phyloP scores from a whole-genome alignment of 2,888 invertebrate genomes.

The Pycnomerus fuliginosus region DNA sequence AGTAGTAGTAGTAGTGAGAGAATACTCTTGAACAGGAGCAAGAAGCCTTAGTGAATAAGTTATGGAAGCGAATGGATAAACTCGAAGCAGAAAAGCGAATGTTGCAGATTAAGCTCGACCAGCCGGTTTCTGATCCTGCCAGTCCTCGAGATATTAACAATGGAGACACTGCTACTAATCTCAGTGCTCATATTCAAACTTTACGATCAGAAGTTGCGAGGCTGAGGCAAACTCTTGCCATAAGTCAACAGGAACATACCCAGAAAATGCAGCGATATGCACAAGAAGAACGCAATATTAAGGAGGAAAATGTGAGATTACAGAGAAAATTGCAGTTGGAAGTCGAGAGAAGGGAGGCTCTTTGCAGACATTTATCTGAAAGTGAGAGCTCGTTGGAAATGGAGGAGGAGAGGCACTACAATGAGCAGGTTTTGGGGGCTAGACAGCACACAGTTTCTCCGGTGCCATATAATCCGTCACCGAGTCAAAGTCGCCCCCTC shows the following conservation, averaged over 20 bases:
- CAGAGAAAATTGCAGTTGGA: constrained; percentile 94
- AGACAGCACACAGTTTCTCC: constrained; percentile 89
- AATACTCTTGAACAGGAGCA: constrained; percentile 99
- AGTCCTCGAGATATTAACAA: constrained; percentile 86
- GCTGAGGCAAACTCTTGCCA: constrained; percentile 72
- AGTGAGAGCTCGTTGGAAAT: constrained; percentile 95
- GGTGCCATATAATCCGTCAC: constrained; percentile 79
- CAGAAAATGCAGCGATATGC: constrained; percentile 94
- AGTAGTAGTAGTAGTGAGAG: no score
- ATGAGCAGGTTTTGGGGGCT: constrained; percentile 77
- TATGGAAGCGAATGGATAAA: constrained; percentile 99
- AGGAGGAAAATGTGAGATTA: constrained; percentile 87
- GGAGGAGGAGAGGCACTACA: constrained; percentile 95
- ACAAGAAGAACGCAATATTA: constrained; percentile 91
- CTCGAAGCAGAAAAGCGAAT: constrained; percentile 95
- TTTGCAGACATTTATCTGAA: constrained; percentile 95
- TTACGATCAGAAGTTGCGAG: constrained; percentile 87
- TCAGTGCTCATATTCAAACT: constrained; percentile 92
- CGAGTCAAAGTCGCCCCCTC: constrained; percentile 85
- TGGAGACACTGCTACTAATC: constrained; percentile 87
- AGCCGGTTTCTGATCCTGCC: constrained; percentile 92
- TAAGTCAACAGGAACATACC: constrained; percentile 77
- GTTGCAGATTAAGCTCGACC: constrained; percentile 92
- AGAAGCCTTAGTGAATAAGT: constrained; percentile 94
- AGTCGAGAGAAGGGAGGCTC: constrained; percentile 88